Evolutionary conservation across 2,113 vertebrate species (phyloP), one percentile per base, ranked within the genome.

Genomic region (Budorcas taxicolor): DNA sequence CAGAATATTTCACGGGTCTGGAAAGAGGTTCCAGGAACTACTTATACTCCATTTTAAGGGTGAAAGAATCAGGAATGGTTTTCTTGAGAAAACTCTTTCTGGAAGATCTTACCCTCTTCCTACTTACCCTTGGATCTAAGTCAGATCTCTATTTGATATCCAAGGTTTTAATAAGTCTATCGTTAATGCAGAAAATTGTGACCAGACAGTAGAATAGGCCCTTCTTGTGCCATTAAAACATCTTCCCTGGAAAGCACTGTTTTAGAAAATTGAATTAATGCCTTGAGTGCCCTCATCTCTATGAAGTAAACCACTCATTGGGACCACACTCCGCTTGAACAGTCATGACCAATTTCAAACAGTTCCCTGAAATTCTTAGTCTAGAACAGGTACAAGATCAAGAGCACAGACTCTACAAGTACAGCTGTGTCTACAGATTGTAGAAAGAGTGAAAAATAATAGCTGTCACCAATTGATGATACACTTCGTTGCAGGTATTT

Each of bases 11-110:
- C 91, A 87, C 83, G 55, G 71, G 52, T 57, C 82, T 84, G n/a
- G 78, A 93, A 81, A 45, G 74, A 95, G 71, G 43, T 95, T 98
- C 90, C 92, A 78, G 53, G 58, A 87, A 90, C 33, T 6, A 80
- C 53, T 74, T 93, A 25, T 21, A 40, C 36, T 74, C 67, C 40
- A 45, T 82, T 93, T 55, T 64, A 83, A 88, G n/a, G 45, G 76
- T 52, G 50, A 76, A 87, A 89, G 81, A 67, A 33, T 31, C 64
- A 50, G 36, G 80, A 95, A 23, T 29, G n/a, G 23, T 43, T 76
- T 76, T 43, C 71, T 14, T 57, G 40, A 81, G 40, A 62, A 96
- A 84, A 62, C 31, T 14, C 33, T 33, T 85, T 78, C 43, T 88
- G 52, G 64, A 89, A 96, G 62, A 87, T 23, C 60, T 96, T 40